Evolutionary conservation across 2,113 vertebrate genomes (phyloP), one percentile per base, ranked within the genome.

Genomic region (Silurus glanis): DNA sequence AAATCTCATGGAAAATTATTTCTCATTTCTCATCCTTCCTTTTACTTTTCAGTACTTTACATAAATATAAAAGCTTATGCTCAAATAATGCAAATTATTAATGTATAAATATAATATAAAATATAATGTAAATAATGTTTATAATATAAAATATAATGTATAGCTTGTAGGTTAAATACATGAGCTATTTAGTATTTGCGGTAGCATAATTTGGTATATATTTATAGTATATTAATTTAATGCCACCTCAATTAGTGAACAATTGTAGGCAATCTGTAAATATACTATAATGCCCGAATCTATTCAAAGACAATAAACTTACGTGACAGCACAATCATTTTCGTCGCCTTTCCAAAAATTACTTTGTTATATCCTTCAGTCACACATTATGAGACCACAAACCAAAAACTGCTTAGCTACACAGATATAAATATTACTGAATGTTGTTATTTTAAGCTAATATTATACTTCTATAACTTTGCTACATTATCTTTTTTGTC

Each of bases 371-470:
- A 51, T 75, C 71, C 71, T 21, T 1, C 56, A 80, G 78, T 80
- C 78, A 80, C 78, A 80, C 78, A 80, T 59, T 80, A 80, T 59
- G 56, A 80, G 25, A 59, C 25, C 25, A 80, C 25, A 80, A 80
- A 58, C 53, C 55, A 58, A 80, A 59, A 80, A 59, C 16, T 59
- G 6, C 21, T 16, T 56, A 9, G 51, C 71, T 74, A 74, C 45
- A 37, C 5, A 10, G 6, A 71, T 23, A 72, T 47, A 72, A 74
- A 47, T 28, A 21, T 47, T 49, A 61, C 16, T 21, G 9, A 62
- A 23, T 13, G 23, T 51, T 13, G 37, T 75, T 21, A 21, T 12
- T 12, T 23, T 75, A 12, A 23, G 5, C 0, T 53, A 47, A 45
- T 59, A 6, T 81, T 12, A 10, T 17, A 62, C 14, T 7, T 62